Conservation (phyloP, 30 jellyfish, hydroid and myxozoan genomes). For the Cassiopea xamachana region DNA sequence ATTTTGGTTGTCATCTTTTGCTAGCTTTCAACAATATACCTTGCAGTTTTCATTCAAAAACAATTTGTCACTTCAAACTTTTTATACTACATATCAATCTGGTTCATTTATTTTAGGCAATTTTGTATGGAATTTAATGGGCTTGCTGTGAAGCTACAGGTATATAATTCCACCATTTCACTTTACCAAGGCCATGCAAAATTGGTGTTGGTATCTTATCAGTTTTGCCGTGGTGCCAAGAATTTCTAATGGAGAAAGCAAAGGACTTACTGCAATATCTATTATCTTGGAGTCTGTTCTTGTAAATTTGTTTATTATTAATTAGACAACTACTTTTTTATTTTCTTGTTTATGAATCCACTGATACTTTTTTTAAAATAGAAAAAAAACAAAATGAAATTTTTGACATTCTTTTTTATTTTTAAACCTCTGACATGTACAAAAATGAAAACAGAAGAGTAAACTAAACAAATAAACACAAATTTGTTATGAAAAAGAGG, state of each 20-base stretch:
- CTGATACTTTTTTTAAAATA: neutral
- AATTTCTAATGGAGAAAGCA: too few species aligned
- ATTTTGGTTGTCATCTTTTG: too few species aligned
- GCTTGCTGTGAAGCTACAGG: constrained; percentile 99
- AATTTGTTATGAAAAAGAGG: neutral
- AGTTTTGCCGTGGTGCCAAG: too few species aligned
- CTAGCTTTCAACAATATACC: too few species aligned
- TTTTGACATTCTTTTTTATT: too few species aligned
- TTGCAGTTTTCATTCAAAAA: too few species aligned
- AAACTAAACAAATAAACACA: neutral
- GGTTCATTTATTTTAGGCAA: constrained; percentile 72
- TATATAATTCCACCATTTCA: neutral
- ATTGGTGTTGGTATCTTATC: too few species aligned
- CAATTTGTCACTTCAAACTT: too few species aligned
- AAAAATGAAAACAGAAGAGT: neutral
- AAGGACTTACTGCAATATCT: too few species aligned
- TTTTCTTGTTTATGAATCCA: neutral
- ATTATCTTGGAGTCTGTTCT: neutral
- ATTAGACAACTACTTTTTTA: neutral
- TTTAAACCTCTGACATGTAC: neutral
- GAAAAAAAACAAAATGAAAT: neutral
- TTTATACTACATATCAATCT: too few species aligned
- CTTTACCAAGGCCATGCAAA: too few species aligned
- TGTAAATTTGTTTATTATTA: too few species aligned
- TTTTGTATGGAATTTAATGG: constrained; percentile 99